Base-by-base conservation (phyloP, 2,113 vertebrate genomes). In the Salvelinus sp. region DNA sequence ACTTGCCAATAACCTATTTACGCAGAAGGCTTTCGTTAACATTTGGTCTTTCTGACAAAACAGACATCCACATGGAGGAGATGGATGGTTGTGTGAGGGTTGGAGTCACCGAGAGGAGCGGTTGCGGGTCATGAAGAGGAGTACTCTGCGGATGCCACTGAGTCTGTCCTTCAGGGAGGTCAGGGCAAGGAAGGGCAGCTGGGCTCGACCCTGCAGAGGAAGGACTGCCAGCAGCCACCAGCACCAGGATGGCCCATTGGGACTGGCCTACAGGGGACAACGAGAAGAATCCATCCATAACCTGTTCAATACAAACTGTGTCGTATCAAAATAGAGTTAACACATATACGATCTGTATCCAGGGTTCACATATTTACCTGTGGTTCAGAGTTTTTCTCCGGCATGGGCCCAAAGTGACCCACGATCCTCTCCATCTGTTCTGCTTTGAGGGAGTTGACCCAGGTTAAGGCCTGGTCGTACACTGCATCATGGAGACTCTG, bases 151-250 rank as follows among this genome's bases (percentile, higher is more conserved):
- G 81, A 98, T 95, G 79, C 95, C 95, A 0, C 95, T 91, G 1
- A 98, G 95, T 9, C 94, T 93, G 79, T 97, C 94, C 79, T 95
- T 97, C 60, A 96, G 92, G 0, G 94, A 95, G 10, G 93, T 96
- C 94, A 97, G 94, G 63, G 96, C 92, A 3, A 97, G 83, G 71
- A 97, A 96, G 0, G 95, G 95, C 76, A 98, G 93, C 85, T 97
- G 96, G 79, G 97, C 96, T 82, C 95, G 92, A 76, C 91, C 94
- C 64, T 96, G 96, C 74, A 97, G 74, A 0, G 97, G 96, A 75
- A 97, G 85, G 76, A 98, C 95, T 0, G 94, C 96, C 73, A 97
- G 88, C 63, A 96, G 84, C 96, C 96, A 97, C 95, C 97, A 98
- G 83, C 95, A 96, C 96, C 97, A 98, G 0, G 93, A 93, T 14